phyloP scores from a whole-genome alignment of 2,888 invertebrate genomes.

The Drosophila barbarae region DNA sequence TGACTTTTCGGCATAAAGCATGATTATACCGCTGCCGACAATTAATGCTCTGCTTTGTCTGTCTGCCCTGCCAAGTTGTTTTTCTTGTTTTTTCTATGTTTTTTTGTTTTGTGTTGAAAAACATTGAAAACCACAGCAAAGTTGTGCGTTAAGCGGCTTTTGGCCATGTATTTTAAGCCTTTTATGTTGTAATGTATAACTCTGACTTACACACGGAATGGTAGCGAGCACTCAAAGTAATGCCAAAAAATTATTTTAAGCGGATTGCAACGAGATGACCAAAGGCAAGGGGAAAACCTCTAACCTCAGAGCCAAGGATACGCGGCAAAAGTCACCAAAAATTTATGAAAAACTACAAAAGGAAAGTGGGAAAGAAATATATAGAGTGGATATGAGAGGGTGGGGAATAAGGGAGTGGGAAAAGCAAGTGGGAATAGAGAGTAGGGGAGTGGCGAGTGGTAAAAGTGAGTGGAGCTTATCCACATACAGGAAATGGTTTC shows the following conservation, averaged over 20 bases:
- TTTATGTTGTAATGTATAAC: slow-evolving; percentile 59
- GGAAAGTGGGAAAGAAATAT: not conserved
- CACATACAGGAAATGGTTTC: not conserved
- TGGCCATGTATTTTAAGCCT: slow-evolving; percentile 61
- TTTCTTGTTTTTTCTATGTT: not conserved
- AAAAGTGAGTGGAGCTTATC: not conserved
- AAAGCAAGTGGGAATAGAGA: not conserved
- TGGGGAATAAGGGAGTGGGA: not conserved
- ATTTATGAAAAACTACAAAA: slow-evolving; percentile 7
- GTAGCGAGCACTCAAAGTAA: slow-evolving; percentile 55
- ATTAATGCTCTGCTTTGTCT: slow-evolving; percentile 21
- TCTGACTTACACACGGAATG: slow-evolving; percentile 42
- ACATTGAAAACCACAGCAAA: slow-evolving; percentile 59
- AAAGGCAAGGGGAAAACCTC: not conserved
- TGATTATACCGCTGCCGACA: slow-evolving; percentile 45
- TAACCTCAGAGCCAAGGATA: slow-evolving; percentile 1
- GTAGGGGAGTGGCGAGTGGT: not conserved
- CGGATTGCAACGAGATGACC: slow-evolving; percentile 50
- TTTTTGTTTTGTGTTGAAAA: not conserved
- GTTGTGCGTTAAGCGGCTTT: slow-evolving; percentile 68
- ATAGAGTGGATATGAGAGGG: not conserved
- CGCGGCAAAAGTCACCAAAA: slow-evolving; percentile 7
- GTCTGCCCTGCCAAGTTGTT: not conserved
- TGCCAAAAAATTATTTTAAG: slow-evolving; percentile 72
- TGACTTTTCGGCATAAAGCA: slow-evolving; percentile 57